phyloP scores from a whole-genome alignment of 2,113 vertebrate species.

The Poecilia latipinna region DNA sequence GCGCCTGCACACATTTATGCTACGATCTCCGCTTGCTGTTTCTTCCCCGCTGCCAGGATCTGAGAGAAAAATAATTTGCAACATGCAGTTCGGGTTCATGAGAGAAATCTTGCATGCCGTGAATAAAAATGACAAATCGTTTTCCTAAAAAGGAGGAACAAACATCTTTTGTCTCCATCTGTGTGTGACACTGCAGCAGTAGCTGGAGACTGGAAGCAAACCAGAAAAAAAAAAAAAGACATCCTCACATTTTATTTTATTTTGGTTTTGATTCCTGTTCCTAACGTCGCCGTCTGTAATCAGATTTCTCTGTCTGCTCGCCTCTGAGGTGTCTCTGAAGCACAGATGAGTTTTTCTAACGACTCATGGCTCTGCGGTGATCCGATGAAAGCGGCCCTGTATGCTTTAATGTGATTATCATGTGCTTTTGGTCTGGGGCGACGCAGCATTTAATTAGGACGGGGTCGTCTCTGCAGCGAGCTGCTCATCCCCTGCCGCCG shows the following conservation, averaged over 20 bases:
- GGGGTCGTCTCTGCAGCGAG: constrained; percentile 59
- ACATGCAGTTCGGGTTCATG: not conserved
- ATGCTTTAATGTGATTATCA: constrained; percentile 65
- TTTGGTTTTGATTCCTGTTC: not conserved
- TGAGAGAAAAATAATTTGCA: constrained; percentile 34
- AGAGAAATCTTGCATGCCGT: constrained; percentile 3
- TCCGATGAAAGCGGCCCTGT: constrained; percentile 48
- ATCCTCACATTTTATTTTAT: not conserved
- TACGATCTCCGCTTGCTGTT: constrained; percentile 26
- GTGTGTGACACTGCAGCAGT: not conserved
- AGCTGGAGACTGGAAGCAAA: not conserved
- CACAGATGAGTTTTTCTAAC: constrained; percentile 3
- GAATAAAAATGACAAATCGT: not conserved
- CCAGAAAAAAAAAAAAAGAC: not conserved
- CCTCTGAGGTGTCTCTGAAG: constrained; percentile 19
- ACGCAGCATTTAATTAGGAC: constrained; percentile 63
- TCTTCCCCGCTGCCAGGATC: constrained; percentile 47
- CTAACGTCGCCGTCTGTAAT: constrained; percentile 1
- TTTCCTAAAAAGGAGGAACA: not conserved
- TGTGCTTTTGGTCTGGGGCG: constrained; percentile 60
- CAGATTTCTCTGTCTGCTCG: not conserved
- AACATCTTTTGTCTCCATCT: not conserved
- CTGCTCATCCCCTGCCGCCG: constrained; percentile 49
- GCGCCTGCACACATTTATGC: constrained; percentile 3
- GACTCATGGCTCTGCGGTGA: constrained; percentile 25